A percentile compares a stretch with the other conserved stretches of the same genome.
Evolutionary conservation across 2,888 invertebrate species (phyloP).

Genomic region (Caenorhabditis auriculariae): DNA sequence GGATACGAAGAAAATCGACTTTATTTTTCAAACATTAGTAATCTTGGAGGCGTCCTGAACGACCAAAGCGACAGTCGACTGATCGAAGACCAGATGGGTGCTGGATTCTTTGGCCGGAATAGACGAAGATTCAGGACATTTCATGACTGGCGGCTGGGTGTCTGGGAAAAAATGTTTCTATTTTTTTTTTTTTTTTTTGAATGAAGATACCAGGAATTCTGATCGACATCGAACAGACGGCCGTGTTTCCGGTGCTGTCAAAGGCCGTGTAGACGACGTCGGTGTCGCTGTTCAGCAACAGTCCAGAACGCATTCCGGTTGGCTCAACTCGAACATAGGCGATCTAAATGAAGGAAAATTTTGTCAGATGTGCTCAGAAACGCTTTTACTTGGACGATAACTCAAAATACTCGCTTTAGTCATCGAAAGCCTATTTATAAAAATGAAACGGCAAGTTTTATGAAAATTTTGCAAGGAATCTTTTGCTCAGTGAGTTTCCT

Average conservation of each 20-base stretch:
- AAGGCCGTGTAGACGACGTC: slow-evolving; percentile 81
- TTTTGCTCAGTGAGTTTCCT: too few species aligned
- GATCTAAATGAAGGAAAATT: slow-evolving; percentile 66
- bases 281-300: slow-evolving; percentile 42
- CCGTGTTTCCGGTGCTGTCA: slow-evolving; percentile 95
- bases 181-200: background rate
- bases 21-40: slow-evolving; percentile 31
- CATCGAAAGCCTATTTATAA: too few species aligned
- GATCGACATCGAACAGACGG: slow-evolving; percentile 92
- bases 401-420: background rate
- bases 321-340: slow-evolving; percentile 89
- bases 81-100: slow-evolving; percentile 54
- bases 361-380: background rate
- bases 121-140: slow-evolving; percentile 63
- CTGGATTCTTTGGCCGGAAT: slow-evolving; percentile 46
- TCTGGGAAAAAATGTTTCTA: slow-evolving; percentile 32
- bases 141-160: slow-evolving; percentile 61
- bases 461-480: too few species aligned
- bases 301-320: slow-evolving; percentile 73
- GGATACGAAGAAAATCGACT: background rate
- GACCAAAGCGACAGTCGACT: slow-evolving; percentile 51
- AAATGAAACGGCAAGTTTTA: too few species aligned
- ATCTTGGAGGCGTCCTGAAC: slow-evolving; percentile 63
- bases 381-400: background rate
- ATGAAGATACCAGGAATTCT: slow-evolving; percentile 64